A percentile compares a stretch with the other conserved stretches of the same genome.
phyloP scores from a whole-genome alignment of 2,888 invertebrate genomes.

The Lottia scabra region DNA sequence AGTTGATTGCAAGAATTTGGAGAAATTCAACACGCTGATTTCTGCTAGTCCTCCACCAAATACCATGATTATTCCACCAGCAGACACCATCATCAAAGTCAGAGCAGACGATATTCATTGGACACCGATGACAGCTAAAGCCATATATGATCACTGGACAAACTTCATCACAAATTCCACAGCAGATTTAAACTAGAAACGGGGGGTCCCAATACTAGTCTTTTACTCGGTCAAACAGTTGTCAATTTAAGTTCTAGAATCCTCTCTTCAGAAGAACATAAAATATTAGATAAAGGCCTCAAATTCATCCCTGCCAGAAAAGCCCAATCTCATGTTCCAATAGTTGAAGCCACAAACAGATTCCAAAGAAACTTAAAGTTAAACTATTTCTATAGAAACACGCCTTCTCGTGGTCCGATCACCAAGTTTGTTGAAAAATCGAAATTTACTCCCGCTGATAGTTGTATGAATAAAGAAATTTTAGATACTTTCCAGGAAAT shows the following conservation, averaged over 20 bases:
- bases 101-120: no score
- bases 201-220: neutral
- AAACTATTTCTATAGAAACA: neutral
- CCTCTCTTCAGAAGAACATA: neutral
- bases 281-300: neutral
- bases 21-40: no score
- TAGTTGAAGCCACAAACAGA: neutral
- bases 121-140: no score
- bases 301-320: neutral
- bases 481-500: no score
- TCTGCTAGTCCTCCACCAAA: no score
- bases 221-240: neutral
- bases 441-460: no score
- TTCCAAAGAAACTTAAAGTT: neutral
- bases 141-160: no score
- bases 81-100: no score
- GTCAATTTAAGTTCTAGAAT: neutral
- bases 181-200: neutral
- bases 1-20: no score
- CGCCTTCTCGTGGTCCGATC: neutral
- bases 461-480: no score
- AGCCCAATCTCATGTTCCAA: neutral
- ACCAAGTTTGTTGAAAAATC: constrained; percentile 4
- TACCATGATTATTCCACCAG: no score
- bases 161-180: no score